Base-by-base conservation (phyloP, 2,113 vertebrate genomes). In the Hippopotamus amphibius region DNA sequence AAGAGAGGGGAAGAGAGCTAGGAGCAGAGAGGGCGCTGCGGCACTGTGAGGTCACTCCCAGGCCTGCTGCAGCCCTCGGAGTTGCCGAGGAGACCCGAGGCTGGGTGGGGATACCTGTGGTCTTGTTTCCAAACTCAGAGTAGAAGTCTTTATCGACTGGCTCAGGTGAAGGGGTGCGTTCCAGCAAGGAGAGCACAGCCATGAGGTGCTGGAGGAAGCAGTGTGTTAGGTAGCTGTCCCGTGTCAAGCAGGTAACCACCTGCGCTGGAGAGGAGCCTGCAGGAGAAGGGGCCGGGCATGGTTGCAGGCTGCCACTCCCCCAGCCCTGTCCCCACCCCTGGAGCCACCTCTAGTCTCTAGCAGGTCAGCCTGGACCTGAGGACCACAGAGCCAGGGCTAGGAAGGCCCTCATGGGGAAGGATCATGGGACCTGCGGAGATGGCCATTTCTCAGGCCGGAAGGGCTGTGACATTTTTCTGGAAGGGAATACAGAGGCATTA, bases 191-290 rank as follows among this genome's bases (percentile, higher is more conserved):
- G 21, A 99, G 98, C 71, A 99, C 99, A 0, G 99, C 98, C 99
- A 99, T 99, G n/a, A 99, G 99, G 97, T 99, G 99, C 98, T 99
- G 99, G 7, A 99, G 99, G 97, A 99, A 99, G 89, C 99, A 97
- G 15, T 99, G 99, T 0, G 99, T 99, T 90, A 98, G 99, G 84
- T 99, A 99, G 95, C 99, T 99, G 98, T 99, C 99, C 81, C 99
- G 98, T 0, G 99, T 99, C 97, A 99, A 98, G 95, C 99, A 99
- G 15, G 99, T 99, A 82, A 99, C 98, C 28, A 99, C 99, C 72
- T 99, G 99, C 24, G 98, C 97, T 0, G 99, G 99, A 28, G 99
- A 99, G 41, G 97, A 98, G 5, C 99, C 99, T 99, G 96, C 2
- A 21, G 48, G 30, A 96, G 22, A 97, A 65, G 33, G 30, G 21